These are phyloP conservation scores for Lophotriccus pileatus DNA, from an alignment of 2,797 vertebrate genomes.

Conservation along the genomic window DNA sequence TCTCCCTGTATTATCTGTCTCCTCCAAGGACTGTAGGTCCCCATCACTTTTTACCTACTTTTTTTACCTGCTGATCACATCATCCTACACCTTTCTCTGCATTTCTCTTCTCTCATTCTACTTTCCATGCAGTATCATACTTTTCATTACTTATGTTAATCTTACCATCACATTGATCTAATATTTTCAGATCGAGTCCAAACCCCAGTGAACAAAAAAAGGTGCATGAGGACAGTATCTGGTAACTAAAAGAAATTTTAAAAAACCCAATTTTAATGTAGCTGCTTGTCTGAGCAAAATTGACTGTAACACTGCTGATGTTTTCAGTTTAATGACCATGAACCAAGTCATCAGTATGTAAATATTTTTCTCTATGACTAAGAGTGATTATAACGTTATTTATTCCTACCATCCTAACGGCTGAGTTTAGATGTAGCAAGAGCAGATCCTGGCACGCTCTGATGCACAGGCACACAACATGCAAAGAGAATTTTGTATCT, in stretches of 20 bases:
- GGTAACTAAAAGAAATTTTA: neutral
- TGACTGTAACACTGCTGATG: neutral
- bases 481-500: neutral
- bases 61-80: neutral
- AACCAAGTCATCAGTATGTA: neutral
- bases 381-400: neutral
- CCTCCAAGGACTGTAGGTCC: neutral
- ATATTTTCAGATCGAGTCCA: neutral
- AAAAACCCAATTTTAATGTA: neutral
- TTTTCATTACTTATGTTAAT: neutral
- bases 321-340: neutral
- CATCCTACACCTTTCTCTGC: neutral
- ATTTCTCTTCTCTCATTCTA: neutral
- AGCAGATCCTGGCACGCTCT: neutral
- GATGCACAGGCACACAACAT: neutral
- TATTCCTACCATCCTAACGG: neutral
- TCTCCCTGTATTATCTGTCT: neutral
- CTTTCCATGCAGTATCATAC: neutral
- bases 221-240: neutral
- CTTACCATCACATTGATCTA: neutral
- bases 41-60: neutral
- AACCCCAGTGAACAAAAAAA: neutral
- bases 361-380: conserved; percentile 15
- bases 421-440: neutral
- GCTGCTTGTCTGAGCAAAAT: neutral